Evolutionary conservation across 2,888 invertebrate genomes (phyloP), one percentile per base, ranked within the genome.

Genomic region (Calliopum simillimum): DNA sequence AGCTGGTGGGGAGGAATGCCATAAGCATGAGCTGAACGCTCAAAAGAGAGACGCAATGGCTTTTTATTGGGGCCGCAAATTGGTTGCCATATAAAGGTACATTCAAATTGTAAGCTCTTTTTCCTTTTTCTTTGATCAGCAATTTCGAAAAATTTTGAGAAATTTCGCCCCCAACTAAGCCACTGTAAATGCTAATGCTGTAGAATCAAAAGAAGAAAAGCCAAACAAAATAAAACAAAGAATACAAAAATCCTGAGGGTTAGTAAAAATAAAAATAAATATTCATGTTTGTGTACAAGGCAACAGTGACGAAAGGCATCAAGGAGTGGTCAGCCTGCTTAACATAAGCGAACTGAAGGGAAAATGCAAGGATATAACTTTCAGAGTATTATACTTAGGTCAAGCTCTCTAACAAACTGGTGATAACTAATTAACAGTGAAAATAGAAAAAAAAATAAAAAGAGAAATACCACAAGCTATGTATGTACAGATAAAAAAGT

Each of bases 361-460:
- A n/a, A 33, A 8, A 1, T 19, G 6, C 46, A 61, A 25, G 23
- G 19, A 4, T 33, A 33, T 33, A 33, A 44, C 14, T 0, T 2
- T 11, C 13, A 46, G 21, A 46, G 19, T 5, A 46, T 14, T 19
- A 53, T 23, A n/a, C n/a, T n/a, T n/a, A 8, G 59, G 46, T 61
- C 46, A 12, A 23, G 46, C 19, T 61, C 46, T 33, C 41, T 33
- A 41, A 41, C 43, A 41, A 11, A 16, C 13, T 59, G 43, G n/a
- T 46, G 61, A 14, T 44, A 61, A 46, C 61, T 61, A 61, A 61
- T 61, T 61, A 61, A 46, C 61, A 46, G 46, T 43, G 61, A 43
- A 61, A 61, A 61, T 61, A 46, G 46, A 59, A 12, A 33, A 11
- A 21, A n/a, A 25, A 3, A 25, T 12, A 56, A n/a, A 56, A 25